Percentiles rank a stretch among this genome's conserved stretches.
phyloP scores from a whole-genome alignment of 2,797 vertebrate genomes.

The Borostomias antarcticus region DNA sequence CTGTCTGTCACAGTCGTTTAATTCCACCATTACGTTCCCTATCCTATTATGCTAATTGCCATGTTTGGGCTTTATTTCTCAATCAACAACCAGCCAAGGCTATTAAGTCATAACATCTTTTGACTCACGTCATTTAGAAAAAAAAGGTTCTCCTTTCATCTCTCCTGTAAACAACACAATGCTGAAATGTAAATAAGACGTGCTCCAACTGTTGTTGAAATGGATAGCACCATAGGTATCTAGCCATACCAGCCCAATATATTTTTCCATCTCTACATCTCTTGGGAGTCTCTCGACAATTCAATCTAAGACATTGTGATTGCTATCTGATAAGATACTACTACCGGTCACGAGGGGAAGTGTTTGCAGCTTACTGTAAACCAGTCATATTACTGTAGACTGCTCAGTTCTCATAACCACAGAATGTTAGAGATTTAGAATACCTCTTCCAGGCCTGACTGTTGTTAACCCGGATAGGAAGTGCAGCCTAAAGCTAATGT shows the following conservation, averaged over 20 bases:
- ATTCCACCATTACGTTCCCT: conserved; percentile 71
- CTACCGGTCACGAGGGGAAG: conserved; percentile 38
- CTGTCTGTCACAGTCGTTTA: conserved; percentile 76
- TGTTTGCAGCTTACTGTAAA: conserved; percentile 27
- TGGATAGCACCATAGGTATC: conserved; percentile 58
- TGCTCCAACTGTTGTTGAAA: conserved; percentile 58
- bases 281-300: conserved; percentile 49
- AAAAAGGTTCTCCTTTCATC: conserved; percentile 2
- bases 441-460: too few species aligned
- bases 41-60: conserved; percentile 78
- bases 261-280: conserved; percentile 56
- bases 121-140: conserved; percentile 40
- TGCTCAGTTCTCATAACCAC: neutral
- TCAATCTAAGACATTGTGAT: conserved; percentile 35
- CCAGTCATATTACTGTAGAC: neutral
- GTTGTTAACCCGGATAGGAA: neutral
- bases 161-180: neutral
- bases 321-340: conserved; percentile 53
- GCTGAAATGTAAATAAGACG: conserved; percentile 57
- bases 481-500: too few species aligned
- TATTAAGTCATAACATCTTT: conserved; percentile 68
- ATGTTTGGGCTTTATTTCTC: conserved; percentile 63
- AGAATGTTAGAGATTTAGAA: neutral
- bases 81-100: conserved; percentile 73
- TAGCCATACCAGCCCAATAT: conserved; percentile 59